A percentile compares a stretch with the other conserved stretches of the same genome.
These are phyloP conservation scores for Prochilodus magdalenae DNA, from an alignment of 2,113 vertebrate species.

Conservation along the genomic window DNA sequence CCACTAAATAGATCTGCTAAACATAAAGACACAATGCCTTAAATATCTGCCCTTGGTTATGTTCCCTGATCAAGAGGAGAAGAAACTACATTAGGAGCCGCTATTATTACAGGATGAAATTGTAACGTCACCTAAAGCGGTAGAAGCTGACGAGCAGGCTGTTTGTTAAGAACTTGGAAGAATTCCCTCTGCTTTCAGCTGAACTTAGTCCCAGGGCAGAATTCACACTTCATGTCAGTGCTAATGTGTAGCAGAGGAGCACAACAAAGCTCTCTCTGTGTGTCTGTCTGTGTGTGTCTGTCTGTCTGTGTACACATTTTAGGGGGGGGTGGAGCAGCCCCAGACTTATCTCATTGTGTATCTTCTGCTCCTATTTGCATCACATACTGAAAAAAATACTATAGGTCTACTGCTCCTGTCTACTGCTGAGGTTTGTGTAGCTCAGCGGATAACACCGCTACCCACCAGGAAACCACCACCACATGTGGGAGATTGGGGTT, in stretches of 20 bases:
- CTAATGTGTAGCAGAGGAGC: constrained; percentile 11
- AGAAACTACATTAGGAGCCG: neutral
- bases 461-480: no score
- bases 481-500: no score
- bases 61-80: no score
- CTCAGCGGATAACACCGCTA: no score
- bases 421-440: no score
- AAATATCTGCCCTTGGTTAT: no score
- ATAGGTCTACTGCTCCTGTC: neutral
- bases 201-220: neutral
- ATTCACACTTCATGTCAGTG: constrained; percentile 21
- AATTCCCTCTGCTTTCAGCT: constrained; percentile 11
- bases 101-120: neutral
- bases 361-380: constrained; percentile 18
- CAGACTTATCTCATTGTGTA: constrained; percentile 4
- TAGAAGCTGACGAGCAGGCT: neutral
- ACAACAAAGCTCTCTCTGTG: no score
- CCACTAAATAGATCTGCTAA: no score
- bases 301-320: neutral
- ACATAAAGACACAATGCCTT: no score
- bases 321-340: neutral
- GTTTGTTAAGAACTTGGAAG: neutral
- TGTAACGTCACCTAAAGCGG: neutral
- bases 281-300: no score
- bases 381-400: neutral